Base-by-base conservation (phyloP, 2,888 invertebrate genomes). In the Orgyia antiqua region DNA sequence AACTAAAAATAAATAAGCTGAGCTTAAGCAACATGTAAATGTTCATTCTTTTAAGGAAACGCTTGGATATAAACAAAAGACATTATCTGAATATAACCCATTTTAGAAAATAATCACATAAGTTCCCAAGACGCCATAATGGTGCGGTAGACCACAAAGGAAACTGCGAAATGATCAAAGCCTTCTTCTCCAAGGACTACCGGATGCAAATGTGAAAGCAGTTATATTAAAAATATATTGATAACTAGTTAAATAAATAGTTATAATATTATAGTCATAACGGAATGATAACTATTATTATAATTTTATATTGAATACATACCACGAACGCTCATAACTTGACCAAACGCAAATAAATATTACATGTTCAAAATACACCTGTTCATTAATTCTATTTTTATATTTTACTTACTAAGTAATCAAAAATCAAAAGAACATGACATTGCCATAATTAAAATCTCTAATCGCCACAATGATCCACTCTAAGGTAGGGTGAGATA, bases 401-500 rank as follows among this genome's bases (percentile, higher is more conserved):
- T n/a, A n/a, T n/a, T n/a, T 15, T 38, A 39, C 27, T 34, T 35
- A 44, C 10, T 23, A 9, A 40, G 40, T 38, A 42, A 45, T 53
- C 42, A 38, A 28, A 41, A 36, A 44, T 42, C 47, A 51, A 49
- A 54, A 29, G 27, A 25, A 42, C 44, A 34, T 41, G 44, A 50
- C 47, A 47, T 41, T 36, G 24, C 44, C 39, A 37, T 51, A 55
- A 49, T 54, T 55, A 52, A 51, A 50, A 40, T 42, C 36, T 40
- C 33, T 51, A 47, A 52, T 51, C 46, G 42, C 40, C 38, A 57
- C 44, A 23, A 10, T 46, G 49, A 51, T 51, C 50, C 51, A 47
- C 45, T 47, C 44, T 46, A 36, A 33, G 32, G 36, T 27, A 48
- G 38, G 59, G 60, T 66, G 65, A 65, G 51, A 23, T n/a, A 20